Evolutionary conservation across 2,113 vertebrate genomes (phyloP), one percentile per base, ranked within the genome.

Genomic region (Tor tambroides): DNA sequence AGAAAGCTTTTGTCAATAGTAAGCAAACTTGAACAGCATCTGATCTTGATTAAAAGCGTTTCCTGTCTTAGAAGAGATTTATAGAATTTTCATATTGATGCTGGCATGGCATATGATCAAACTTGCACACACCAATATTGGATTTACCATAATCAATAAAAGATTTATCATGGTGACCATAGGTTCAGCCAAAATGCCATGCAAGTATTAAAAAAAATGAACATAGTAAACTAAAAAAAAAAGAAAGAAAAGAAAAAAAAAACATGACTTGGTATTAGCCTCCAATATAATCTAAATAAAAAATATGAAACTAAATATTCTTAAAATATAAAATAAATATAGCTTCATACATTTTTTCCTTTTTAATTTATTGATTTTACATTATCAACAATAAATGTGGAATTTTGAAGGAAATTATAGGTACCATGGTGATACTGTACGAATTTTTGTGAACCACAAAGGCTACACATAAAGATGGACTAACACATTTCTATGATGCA

Each of bases 1-100:
- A 84, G 59, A 86, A 89, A 89, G 81, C 81, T 43, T 51, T 9
- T 38, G 71, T 87, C 85, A 32, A 75, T 74, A 86, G 77, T n/a
- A n/a, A n/a, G n/a, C n/a, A n/a, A n/a, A n/a, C n/a, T n/a, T 32
- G 51, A 26, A 43, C 2, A 21, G 19, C 11, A 0, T 54, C 51
- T 26, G 69, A 85, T 38, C 49, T 28, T 87, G 51, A 81, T 80
- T 84, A 56, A 84, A 89, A 89, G n/a, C 17, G 5, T 10, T 4
- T 84, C 23, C 14, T 4, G n/a, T 82, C 65, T 43, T 28, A 12
- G 65, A 30, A 80, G 28, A 82, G 51, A 78, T 86, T 71, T 4
- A 32, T 77, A 23, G 56, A 1, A 14, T 30, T 30, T 63, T 38
- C 61, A 49, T 80, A 51, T 38, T 59, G 11, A 80, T 59, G 46